phyloP scores from a whole-genome alignment of 2,797 vertebrate species.

The Knipowitschia caucasica region DNA sequence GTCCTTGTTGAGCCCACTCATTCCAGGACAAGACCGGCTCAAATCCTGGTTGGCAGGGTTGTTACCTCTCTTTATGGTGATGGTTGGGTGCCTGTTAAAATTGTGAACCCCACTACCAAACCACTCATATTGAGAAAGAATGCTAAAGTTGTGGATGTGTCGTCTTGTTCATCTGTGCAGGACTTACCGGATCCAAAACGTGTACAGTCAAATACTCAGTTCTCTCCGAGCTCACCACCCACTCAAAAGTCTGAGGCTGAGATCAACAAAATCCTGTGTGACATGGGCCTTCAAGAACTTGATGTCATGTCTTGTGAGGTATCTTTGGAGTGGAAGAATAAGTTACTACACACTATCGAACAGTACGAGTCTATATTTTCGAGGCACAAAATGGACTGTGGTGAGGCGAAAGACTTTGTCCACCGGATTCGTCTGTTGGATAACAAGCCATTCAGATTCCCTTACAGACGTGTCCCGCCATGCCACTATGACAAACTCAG shows the following conservation, averaged over 20 bases:
- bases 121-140: conserved; percentile 18
- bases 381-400: conserved; percentile 29
- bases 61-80: conserved; percentile 23
- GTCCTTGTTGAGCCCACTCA: conserved; percentile 27
- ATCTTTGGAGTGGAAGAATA: background rate
- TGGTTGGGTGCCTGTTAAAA: conserved; percentile 19
- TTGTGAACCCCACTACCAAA: conserved; percentile 15
- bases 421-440: conserved; percentile 30
- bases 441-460: conserved; percentile 5
- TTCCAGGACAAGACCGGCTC: background rate
- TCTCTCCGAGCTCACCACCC: too few species aligned
- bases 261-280: background rate
- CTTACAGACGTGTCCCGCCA: background rate
- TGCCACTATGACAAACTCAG: conserved; percentile 12
- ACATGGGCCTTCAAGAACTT: conserved; percentile 21
- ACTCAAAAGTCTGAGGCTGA: background rate
- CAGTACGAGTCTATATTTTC: conserved; percentile 27
- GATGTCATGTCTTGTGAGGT: conserved; percentile 4
- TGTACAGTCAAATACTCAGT: background rate
- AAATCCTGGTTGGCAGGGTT: conserved; percentile 15
- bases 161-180: conserved; percentile 11
- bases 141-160: conserved; percentile 24
- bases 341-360: background rate
- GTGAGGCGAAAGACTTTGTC: conserved; percentile 26
- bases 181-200: conserved; percentile 8